Base-by-base conservation (phyloP, 2,113 vertebrate genomes). In the Pelvicachromis taeniatus region DNA sequence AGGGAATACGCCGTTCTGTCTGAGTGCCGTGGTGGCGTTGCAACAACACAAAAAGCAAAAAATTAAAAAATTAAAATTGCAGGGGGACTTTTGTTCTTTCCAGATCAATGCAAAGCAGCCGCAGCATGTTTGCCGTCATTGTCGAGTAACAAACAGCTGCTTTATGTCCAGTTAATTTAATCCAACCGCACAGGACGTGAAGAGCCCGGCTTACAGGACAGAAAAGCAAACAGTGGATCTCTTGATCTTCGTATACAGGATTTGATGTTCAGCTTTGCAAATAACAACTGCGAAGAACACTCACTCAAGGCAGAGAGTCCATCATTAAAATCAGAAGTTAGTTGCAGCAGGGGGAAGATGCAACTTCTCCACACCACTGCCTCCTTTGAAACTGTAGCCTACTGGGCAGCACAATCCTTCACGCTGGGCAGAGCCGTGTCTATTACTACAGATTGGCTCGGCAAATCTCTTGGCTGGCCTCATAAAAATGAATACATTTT, bases 291-390 rank as follows among this genome's bases (percentile, higher is more conserved):
- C 3, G 19, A 65, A 55, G 70, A 86, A 75, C 59, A 33, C 33
- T 80, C 87, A 81, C 81, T 87, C 35, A 80, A 61, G 82, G 61
- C 84, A 14, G 38, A 82, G 87, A 83, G 87, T 17, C 23, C 90
- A 92, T 93, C 86, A 92, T 94, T 95, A 95, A 90, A 91, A 91
- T 75, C 58, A 48, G 61, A 92, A 86, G 59, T 85, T 70, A 55
- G 80, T 35, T 61, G 80, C 3, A 19, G 77, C 31, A 82, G 65
- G 17, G 59, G 54, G 77, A 42, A 78, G 86, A 91, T 52, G 77
- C 68, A 86, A 68, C 84, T 81, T 87, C 89, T 93, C 33, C 87
- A 87, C 53, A 53, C 73, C 73, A 65, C 75, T 87, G 87, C 50
- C 35, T 87, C 61, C 90, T 92, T 86, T 88, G 85, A 94, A 92